Evolutionary conservation across 2,113 vertebrate genomes (phyloP), one percentile per base, ranked within the genome.

Genomic region (Dipodomys ordii): DNA sequence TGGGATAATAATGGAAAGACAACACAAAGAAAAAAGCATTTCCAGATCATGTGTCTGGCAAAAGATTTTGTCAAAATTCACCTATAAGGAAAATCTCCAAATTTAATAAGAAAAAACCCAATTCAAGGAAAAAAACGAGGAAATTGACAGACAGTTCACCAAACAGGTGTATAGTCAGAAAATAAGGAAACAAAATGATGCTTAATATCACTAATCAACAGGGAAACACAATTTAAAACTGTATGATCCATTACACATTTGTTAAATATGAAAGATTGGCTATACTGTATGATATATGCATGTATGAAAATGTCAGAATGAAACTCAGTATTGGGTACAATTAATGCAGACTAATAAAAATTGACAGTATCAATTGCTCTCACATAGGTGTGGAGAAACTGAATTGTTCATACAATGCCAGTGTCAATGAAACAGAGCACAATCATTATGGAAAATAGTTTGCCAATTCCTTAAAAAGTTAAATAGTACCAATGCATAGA

Each of bases 1-100:
- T 28, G 67, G 87, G 67, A 84, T 35, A 91, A 65, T 78, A 27
- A 39, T 39, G 39, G 85, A 88, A 91, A 69, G 28, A 46, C 62
- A 91, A 69, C 28, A 46, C 62, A 91, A 92, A 73, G 62, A n/a
- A 79, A 90, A 92, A 78, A 80, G 46, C 49, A 49, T 49, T 79
- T 67, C 81, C 73, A 87, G 77, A 65, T 60, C 53, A 80, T 25
- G 49, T 68, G 49, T 76, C 67, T 81, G 79, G 81, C 69, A 84
- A 77, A 60, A 18, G 9, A 62, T 53, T 80, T 84, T 49, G 49
- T 49, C 49, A 49, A 12, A 49, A 49, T 49, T 49, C 49, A 49
- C 12, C 49, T 49, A 49, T 49, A 49, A 9, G 12, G 28, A 11
- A 2, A 83, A 81, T 67, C 44, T 68, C 27, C 88, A 86, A 79